Evolutionary conservation across 2,797 vertebrate species (phyloP).

Genomic region (Eleutherodactylus coqui): DNA sequence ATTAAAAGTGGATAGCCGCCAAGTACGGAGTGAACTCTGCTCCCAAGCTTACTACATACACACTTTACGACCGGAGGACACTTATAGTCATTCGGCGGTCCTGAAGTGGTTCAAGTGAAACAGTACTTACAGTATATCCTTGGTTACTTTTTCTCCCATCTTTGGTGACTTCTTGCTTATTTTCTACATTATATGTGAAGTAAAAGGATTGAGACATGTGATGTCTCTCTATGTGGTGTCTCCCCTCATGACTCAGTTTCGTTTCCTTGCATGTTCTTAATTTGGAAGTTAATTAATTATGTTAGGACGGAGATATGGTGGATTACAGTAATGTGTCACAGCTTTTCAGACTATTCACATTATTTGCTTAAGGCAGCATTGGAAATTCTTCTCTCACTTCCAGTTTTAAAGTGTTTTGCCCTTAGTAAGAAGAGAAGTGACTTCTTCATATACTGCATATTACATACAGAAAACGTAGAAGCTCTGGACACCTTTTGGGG

Average conservation of each 20-base stretch:
- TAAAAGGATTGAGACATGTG: not conserved
- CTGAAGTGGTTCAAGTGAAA: too few species aligned
- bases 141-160: not conserved
- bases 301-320: constrained; percentile 33
- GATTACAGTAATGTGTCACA: constrained; percentile 19
- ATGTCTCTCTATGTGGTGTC: not conserved
- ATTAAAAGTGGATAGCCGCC: too few species aligned
- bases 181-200: not conserved
- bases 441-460: not conserved
- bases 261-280: not conserved
- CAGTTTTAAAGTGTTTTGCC: not conserved
- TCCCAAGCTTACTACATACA: too few species aligned
- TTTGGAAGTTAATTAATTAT: not conserved
- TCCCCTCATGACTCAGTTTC: not conserved
- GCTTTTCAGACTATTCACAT: not conserved
- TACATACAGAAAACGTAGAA: too few species aligned
- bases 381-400: not conserved
- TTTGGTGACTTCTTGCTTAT: not conserved
- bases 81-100: too few species aligned
- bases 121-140: too few species aligned
- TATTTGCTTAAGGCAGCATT: not conserved
- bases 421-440: not conserved
- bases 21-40: too few species aligned
- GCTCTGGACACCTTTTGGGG: too few species aligned
- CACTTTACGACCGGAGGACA: too few species aligned